Conservation (phyloP, 2,888 invertebrate genomes). For the Strigamia crassipes region DNA sequence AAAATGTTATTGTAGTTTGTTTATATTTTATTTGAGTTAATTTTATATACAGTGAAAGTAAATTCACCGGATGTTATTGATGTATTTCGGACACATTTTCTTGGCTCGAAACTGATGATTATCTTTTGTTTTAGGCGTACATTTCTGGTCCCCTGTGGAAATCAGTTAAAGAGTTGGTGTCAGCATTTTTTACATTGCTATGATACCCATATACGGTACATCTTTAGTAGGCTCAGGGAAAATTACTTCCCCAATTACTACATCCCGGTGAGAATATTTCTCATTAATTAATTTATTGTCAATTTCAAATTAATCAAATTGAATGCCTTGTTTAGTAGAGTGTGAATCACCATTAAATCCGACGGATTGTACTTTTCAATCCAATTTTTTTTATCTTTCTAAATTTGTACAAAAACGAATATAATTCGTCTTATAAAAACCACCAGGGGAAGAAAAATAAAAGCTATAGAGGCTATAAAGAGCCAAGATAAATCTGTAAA, state of each 20-base stretch:
- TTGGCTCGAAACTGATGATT: conserved; percentile 40
- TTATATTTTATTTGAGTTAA: conserved; percentile 23
- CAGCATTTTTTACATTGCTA: conserved; percentile 16
- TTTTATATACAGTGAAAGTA: background rate
- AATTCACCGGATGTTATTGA: conserved; percentile 25
- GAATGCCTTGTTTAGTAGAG: too few relatives aligned
- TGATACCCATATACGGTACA: conserved; percentile 1
- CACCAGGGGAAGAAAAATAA: conserved; percentile 18
- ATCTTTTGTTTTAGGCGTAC: conserved; percentile 39
- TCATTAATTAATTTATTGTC: background rate
- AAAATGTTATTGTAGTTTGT: conserved; percentile 9
- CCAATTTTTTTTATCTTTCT: too few relatives aligned
- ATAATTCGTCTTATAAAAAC: background rate
- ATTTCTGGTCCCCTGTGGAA: conserved; percentile 35
- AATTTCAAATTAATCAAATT: background rate
- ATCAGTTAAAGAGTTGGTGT: conserved; percentile 25
- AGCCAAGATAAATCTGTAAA: conserved; percentile 33
- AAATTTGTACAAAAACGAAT: background rate
- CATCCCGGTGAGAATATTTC: conserved; percentile 15
- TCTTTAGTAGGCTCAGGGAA: conserved; percentile 39
- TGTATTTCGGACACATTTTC: conserved; percentile 35
- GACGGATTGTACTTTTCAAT: too few relatives aligned
- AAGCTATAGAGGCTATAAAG: conserved; percentile 26
- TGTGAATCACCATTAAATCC: too few relatives aligned
- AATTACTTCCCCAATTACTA: conserved; percentile 23